Evolutionary conservation across 2,888 invertebrate species (phyloP).

Genomic region (Caenorhabditis angaria): DNA sequence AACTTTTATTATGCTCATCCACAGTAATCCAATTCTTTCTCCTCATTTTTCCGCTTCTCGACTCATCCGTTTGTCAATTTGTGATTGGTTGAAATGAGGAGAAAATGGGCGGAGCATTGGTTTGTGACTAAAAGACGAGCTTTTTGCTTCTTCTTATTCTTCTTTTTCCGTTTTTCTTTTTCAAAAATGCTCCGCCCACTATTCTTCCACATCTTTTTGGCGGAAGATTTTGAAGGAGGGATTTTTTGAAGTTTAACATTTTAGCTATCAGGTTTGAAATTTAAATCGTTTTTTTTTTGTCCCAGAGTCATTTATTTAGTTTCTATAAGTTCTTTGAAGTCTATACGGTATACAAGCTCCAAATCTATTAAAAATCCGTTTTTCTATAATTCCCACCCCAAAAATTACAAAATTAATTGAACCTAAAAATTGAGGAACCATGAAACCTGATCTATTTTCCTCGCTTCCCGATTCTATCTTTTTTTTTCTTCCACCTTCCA

Average conservation of each 20-base stretch:
- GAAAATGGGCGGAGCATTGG: slow-evolving; percentile 10
- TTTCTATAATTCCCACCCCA: too few species aligned
- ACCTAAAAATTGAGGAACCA: too few species aligned
- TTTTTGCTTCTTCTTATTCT: slow-evolving; percentile 9
- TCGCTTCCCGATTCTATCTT: background rate
- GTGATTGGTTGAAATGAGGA: slow-evolving; percentile 1
- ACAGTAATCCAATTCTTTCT: background rate
- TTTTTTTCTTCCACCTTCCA: background rate
- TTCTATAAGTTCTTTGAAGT: too few species aligned
- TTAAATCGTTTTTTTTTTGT: too few species aligned
- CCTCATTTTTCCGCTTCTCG: background rate
- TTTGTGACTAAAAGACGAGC: slow-evolving; percentile 10
- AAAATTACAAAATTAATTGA: too few species aligned
- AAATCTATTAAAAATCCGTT: too few species aligned
- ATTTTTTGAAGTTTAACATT: too few species aligned
- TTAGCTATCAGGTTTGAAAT: too few species aligned
- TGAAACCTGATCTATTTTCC: too few species aligned
- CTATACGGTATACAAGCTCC: too few species aligned
- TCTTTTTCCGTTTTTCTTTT: background rate
- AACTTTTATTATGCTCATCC: background rate
- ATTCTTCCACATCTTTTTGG: background rate
- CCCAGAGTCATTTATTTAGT: too few species aligned
- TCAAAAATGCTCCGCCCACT: background rate
- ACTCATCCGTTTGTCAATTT: background rate
- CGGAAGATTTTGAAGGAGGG: too few species aligned